A percentile compares a stretch with the other conserved stretches of the same genome.
phyloP scores from a whole-genome alignment of 2,113 vertebrate genomes.

The Rhegmatorhina hoffmannsi region DNA sequence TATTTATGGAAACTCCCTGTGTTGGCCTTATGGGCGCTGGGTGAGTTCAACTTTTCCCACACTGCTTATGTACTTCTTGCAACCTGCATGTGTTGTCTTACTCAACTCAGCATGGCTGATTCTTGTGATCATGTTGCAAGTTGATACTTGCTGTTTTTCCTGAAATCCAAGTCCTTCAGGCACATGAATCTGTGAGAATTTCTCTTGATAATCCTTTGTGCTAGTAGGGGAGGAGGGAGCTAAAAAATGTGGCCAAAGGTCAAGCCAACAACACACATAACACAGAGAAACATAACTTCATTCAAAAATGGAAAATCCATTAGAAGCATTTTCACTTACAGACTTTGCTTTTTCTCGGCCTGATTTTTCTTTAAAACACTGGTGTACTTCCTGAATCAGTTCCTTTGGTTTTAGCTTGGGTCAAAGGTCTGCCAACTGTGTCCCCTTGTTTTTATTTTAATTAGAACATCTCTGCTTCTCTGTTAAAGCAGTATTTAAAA shows the following conservation, averaged over 20 bases:
- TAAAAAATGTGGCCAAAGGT: background rate
- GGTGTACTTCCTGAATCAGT: background rate
- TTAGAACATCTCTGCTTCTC: background rate
- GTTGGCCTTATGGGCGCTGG: background rate
- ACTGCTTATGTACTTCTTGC: background rate
- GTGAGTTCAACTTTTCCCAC: background rate
- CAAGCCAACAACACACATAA: background rate
- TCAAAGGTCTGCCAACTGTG: background rate
- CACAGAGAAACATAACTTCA: background rate
- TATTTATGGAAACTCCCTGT: background rate
- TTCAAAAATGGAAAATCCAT: background rate
- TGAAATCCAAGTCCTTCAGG: background rate
- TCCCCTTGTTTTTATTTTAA: background rate
- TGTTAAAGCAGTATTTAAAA: conserved; percentile 14
- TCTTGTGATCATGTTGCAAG: background rate
- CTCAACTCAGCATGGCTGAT: background rate
- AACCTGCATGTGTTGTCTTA: background rate
- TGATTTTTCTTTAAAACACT: background rate
- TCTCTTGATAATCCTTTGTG: background rate
- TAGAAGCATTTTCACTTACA: background rate
- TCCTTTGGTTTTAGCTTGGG: background rate
- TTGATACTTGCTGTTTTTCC: background rate
- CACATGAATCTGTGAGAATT: background rate
- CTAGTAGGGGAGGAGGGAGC: background rate
- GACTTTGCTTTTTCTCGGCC: background rate